phyloP scores from a whole-genome alignment of 2,797 vertebrate species.

The Ibycter americanus region DNA sequence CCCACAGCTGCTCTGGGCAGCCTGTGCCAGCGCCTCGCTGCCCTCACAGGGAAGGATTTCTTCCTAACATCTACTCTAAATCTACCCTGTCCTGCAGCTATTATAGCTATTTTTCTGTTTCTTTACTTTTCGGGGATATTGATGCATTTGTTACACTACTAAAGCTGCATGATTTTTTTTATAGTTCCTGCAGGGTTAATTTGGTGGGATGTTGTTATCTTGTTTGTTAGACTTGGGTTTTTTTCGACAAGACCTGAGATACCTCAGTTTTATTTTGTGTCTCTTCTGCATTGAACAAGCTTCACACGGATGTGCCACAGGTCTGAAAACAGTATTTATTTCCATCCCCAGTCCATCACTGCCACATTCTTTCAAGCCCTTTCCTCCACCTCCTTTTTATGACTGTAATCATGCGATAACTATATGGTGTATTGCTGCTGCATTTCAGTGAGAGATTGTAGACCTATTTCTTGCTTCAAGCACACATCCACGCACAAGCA shows the following conservation, averaged over 20 bases:
- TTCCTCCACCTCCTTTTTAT: not conserved
- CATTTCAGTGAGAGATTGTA: accelerated
- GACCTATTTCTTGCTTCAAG: not conserved
- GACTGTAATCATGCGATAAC: not conserved
- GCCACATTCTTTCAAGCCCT: not conserved
- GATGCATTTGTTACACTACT: accelerated
- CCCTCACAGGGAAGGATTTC: no score
- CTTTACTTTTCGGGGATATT: not conserved
- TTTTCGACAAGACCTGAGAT: not conserved
- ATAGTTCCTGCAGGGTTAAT: not conserved
- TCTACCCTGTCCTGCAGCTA: no score
- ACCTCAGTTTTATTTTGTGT: not conserved
- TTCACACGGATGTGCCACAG: accelerated
- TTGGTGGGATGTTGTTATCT: not conserved
- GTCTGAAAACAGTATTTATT: not conserved
- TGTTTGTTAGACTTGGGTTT: not conserved
- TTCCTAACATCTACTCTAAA: no score
- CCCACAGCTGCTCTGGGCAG: no score
- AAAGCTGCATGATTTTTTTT: not conserved
- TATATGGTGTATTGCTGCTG: not conserved
- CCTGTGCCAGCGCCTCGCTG: no score
- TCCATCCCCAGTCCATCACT: not conserved
- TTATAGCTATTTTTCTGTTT: accelerated
- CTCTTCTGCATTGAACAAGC: not conserved
- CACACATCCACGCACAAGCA: not conserved